Conservation (phyloP, 1,140 invertebrate species). For the Argopecten irradians region DNA sequence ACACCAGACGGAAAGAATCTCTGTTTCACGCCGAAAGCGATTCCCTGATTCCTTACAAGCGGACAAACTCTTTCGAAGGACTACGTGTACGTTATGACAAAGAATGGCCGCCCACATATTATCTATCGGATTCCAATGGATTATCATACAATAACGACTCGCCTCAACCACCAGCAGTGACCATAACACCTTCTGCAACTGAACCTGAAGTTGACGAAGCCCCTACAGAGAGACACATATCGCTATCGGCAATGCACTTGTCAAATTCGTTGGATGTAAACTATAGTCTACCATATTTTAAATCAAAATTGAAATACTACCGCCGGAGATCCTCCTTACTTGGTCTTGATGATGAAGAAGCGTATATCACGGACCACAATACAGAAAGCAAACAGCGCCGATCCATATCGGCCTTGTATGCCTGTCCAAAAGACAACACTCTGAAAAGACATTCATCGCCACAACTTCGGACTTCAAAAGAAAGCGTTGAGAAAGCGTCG, state of each 20-base stretch:
- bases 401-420: slow-evolving; percentile 32
- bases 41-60: not conserved
- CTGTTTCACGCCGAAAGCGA: slow-evolving; percentile 58
- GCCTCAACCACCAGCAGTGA: slow-evolving; percentile 52
- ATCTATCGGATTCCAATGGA: not conserved
- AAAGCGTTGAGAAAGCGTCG: slow-evolving; percentile 20
- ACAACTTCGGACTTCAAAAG: slow-evolving; percentile 37
- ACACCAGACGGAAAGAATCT: slow-evolving; percentile 66
- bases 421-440: not conserved
- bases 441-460: slow-evolving; percentile 67
- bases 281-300: slow-evolving; percentile 3
- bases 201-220: not conserved
- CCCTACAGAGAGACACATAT: not conserved
- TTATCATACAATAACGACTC: no score
- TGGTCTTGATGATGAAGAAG: slow-evolving; percentile 40
- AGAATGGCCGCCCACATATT: not conserved
- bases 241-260: not conserved
- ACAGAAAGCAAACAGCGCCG: slow-evolving; percentile 32
- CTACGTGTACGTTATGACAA: slow-evolving; percentile 31
- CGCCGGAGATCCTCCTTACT: slow-evolving; percentile 66
- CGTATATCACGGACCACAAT: not conserved
- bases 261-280: not conserved
- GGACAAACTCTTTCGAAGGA: slow-evolving; percentile 43
- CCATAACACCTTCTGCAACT: slow-evolving; percentile 42
- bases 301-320: slow-evolving; percentile 59